Evolutionary conservation across 2,797 vertebrate species (phyloP), one percentile per base, ranked within the genome.

Genomic region (Pseudochirops corinnae): DNA sequence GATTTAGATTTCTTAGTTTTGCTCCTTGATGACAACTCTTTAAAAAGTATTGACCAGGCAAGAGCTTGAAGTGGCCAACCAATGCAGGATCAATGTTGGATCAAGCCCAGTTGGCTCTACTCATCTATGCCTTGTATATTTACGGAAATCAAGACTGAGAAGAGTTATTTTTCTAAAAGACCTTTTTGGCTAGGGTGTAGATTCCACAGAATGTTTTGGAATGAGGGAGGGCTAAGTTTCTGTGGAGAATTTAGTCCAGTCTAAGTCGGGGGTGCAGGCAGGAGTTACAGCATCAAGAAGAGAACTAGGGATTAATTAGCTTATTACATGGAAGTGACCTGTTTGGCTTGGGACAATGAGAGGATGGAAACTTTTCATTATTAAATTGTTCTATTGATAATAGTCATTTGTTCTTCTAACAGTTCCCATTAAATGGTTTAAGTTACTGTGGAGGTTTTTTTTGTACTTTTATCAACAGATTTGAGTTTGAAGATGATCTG

Each of bases 401-500:
- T 57, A 60, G 29, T 82, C 60, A 92, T 14, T 93, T 95, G 12
- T 93, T 95, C 74, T 82, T 82, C 82, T 94, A 91, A 93, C 7
- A 93, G 39, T 11, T n/a, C 57, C 24, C 55, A 5, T n/a, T 90
- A 50, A 18, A 93, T 53, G 52, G 53, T 39, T 94, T 60, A 21
- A 92, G 92, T 91, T 46, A 57, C 46, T n/a, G 52, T 94, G 28
- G 12, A 21, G 74, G 26, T 46, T 82, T 39, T 46, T 74, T 74
- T 39, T 74, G n/a, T 74, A 21, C 14, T 74, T 39, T 39, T 90
- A 29, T 92, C 97, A 94, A 94, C 74, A 57, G 91, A 93, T 90
- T 4, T 13, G 50, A 94, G 16, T 96, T 91, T 87, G 55, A 55
- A 95, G 95, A 91, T 93, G n/a, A 87, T 60, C 91, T 60, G 95